Base-by-base conservation (phyloP, 2,888 invertebrate genomes). In the Leptinotarsa haldemani region DNA sequence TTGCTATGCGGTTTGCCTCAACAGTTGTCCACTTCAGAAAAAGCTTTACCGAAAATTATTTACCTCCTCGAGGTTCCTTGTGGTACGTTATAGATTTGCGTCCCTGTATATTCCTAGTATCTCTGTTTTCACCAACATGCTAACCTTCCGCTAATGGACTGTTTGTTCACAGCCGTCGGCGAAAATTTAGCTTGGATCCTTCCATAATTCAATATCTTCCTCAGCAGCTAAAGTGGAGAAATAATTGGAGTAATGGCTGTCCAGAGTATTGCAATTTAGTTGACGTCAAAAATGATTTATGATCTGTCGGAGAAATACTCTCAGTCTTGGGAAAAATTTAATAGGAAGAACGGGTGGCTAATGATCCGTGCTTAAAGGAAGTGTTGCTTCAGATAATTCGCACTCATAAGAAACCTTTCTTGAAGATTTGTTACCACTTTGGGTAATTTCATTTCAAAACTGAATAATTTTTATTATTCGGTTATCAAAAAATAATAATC, bases 181-280 rank as follows among this genome's bases (percentile, higher is more conserved):
- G 18, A 52, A 52, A 18, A 18, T 52, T 52, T 18, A 3, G n/a
- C 18, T n/a, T 18, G 18, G 18, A 52, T 52, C 52, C 52, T 18
- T 52, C 52, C 18, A 52, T 52, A 18, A 52, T 52, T 52, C 52
- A 52, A 52, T 52, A 52, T 52, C 52, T 52, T 52, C 52, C 52
- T 52, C 52, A n/a, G n/a, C 18, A 12, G 52, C 52, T 18, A 52
- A 18, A 52, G 52, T 52, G 52, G 52, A 52, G 52, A 52, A 52
- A 52, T 52, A 52, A 52, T 52, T 52, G 18, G 18, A 52, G 18
- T 52, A 18, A 52, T 18, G 9, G 18, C 9, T 52, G 18, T 7
- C 52, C 52, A 18, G 18, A 52, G 52, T 52, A 18, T 5, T 52
- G 52, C 52, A 52, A 52, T 52, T 52, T 18, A 18, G 18, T 52